phyloP scores from a whole-genome alignment of 2,797 vertebrate species.

The Uromys caudimaculatus region DNA sequence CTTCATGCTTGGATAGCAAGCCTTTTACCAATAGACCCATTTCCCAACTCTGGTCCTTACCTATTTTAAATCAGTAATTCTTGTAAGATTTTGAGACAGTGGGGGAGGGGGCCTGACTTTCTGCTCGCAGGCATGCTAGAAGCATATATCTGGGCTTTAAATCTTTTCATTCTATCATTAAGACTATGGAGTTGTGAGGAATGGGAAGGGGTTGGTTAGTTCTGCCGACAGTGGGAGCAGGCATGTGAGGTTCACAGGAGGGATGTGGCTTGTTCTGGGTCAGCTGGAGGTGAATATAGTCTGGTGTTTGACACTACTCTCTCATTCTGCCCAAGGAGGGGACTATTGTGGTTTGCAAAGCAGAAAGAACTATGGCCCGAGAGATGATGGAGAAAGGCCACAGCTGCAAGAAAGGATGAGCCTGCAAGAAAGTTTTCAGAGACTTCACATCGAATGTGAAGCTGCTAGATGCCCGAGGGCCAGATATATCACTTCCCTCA shows the following conservation, averaged over 20 bases:
- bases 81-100: constrained; percentile 3
- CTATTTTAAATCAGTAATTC: neutral
- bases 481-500: neutral
- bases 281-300: neutral
- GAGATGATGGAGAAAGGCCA: neutral
- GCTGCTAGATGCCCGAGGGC: neutral
- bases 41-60: neutral
- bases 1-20: neutral
- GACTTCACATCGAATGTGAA: neutral
- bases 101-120: neutral
- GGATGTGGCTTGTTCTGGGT: neutral
- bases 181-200: neutral
- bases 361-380: neutral
- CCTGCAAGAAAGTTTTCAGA: neutral
- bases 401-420: neutral
- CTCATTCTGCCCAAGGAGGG: neutral
- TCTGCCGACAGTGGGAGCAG: neutral
- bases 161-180: neutral
- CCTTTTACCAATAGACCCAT: neutral
- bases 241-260: neutral
- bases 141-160: neutral
- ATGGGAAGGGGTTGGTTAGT: neutral
- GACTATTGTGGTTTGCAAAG: neutral
- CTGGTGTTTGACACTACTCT: neutral
- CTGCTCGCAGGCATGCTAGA: neutral